These are phyloP conservation scores for Sapajus apella DNA, from an alignment of 2,113 vertebrate species.

Conservation along the genomic window DNA sequence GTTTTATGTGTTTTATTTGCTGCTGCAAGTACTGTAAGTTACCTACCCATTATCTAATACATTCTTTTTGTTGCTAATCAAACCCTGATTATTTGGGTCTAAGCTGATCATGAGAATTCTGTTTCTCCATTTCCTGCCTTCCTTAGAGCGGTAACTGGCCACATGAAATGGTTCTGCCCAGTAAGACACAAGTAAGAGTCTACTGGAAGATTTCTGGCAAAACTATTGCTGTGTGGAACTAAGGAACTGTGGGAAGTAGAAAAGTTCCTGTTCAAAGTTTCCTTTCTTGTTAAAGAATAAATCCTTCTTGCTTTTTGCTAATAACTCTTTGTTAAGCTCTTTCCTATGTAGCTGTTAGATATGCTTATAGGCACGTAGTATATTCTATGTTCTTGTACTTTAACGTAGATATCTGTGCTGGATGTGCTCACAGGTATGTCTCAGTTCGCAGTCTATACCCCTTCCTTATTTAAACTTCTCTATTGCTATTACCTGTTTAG, in stretches of 20 bases:
- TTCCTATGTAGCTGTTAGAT: no score
- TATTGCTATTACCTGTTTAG: no score
- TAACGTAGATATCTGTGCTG: no score
- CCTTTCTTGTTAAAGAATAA: no score
- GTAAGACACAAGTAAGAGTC: not conserved
- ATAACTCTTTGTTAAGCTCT: no score
- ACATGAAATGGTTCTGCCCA: not conserved
- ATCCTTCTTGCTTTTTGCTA: no score
- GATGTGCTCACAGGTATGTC: no score
- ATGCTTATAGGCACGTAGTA: no score
- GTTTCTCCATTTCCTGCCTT: not conserved
- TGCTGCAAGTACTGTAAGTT: not conserved
- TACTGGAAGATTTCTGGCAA: not conserved
- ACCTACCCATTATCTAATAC: not conserved
- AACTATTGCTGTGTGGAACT: not conserved
- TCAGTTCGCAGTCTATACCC: no score
- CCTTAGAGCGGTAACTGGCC: not conserved
- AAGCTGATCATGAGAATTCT: not conserved
- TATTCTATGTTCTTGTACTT: no score
- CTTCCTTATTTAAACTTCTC: no score
- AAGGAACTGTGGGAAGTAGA: not conserved
- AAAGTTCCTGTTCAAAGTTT: no score
- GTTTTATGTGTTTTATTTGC: not conserved
- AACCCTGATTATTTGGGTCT: not conserved
- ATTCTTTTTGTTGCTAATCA: not conserved